phyloP scores from a whole-genome alignment of 2,113 vertebrate species.

The Oryctolagus cuniculus region mOryCun1.1 NC_091453.1:80830001-80830500 shows the following conservation, averaged over 20 bases:
- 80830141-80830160: neutral
- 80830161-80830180: slow-evolving; percentile 2
- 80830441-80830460: neutral
- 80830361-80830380: neutral
- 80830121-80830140: slow-evolving; percentile 33
- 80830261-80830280: neutral
- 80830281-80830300: neutral
- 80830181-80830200: slow-evolving; percentile 15
- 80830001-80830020: neutral
- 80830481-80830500: neutral
- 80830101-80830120: neutral
- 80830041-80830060: neutral
- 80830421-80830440: neutral
- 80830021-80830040: neutral
- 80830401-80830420: neutral
- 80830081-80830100: slow-evolving; percentile 23
- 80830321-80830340: neutral
- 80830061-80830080: slow-evolving; percentile 9
- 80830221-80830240: neutral
- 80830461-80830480: neutral
- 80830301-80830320: neutral
- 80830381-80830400: slow-evolving; percentile 24
- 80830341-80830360: neutral
- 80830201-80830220: slow-evolving; percentile 48
- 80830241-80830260: slow-evolving; percentile 5